phyloP scores from a whole-genome alignment of 2,113 vertebrate genomes.

The Laticauda laticaudata region DNA sequence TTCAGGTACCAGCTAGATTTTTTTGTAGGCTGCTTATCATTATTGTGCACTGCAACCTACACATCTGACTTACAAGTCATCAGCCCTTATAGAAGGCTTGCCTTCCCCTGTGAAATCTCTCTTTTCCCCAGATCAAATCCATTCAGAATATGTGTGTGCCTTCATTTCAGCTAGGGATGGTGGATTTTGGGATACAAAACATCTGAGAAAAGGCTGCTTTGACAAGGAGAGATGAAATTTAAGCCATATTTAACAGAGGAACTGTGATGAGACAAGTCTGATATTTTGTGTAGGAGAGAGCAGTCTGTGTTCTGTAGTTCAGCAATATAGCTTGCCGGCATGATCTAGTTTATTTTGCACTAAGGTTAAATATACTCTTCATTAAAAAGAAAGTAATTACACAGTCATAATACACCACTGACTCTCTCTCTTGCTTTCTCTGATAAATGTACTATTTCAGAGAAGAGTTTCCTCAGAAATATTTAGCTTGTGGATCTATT shows the following conservation, averaged over 20 bases:
- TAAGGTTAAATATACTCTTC: constrained; percentile 49
- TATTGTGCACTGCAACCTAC: background rate
- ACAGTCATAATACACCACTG: background rate
- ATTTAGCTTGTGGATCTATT: constrained; percentile 43
- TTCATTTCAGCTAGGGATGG: background rate
- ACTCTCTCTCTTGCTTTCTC: background rate
- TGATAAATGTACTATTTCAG: constrained; percentile 20
- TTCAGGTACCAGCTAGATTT: background rate
- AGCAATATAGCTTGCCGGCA: constrained; percentile 20
- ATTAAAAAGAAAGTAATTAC: constrained; percentile 42
- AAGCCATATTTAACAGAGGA: background rate
- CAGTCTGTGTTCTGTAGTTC: constrained; percentile 4
- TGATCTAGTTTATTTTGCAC: constrained; percentile 30
- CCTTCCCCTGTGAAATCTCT: background rate
- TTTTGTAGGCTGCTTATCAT: background rate
- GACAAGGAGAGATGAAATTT: background rate
- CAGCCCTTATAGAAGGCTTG: background rate
- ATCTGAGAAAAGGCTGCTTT: background rate
- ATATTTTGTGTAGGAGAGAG: constrained; percentile 8
- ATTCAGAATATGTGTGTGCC: background rate
- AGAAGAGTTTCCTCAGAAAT: constrained; percentile 26
- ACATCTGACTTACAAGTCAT: background rate
- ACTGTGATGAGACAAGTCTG: background rate
- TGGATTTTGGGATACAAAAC: background rate
- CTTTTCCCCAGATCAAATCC: background rate